These are phyloP conservation scores for Lasioglossum lativentre DNA, from an alignment of 2,888 invertebrate species.

Conservation along the genomic window DNA sequence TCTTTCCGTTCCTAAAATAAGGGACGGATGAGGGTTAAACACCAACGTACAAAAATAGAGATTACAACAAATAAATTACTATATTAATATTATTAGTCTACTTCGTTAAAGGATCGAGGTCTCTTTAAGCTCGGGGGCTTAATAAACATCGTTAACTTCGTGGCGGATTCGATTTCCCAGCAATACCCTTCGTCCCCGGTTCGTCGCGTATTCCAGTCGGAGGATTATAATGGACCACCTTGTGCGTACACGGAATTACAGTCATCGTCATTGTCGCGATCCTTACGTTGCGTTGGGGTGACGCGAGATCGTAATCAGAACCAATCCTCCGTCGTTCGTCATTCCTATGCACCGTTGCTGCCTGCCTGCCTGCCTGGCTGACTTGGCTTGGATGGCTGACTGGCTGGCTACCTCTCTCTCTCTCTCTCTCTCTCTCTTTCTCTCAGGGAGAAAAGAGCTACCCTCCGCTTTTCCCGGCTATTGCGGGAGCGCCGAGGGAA, in stretches of 20 bases:
- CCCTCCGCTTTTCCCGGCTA: slow-evolving; percentile 58
- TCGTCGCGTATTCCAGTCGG: slow-evolving; percentile 25
- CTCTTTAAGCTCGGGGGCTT: neutral
- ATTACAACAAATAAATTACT: neutral
- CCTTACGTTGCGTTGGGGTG: slow-evolving; percentile 54
- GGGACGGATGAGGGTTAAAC: no score
- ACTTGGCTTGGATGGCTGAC: slow-evolving; percentile 1
- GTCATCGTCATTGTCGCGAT: slow-evolving; percentile 56
- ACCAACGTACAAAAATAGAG: neutral
- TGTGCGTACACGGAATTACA: slow-evolving; percentile 62
- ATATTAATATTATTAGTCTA: neutral
- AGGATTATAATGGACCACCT: slow-evolving; percentile 68
- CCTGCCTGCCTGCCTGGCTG: slow-evolving; percentile 15
- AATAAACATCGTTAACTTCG: slow-evolving; percentile 21
- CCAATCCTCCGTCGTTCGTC: slow-evolving; percentile 72
- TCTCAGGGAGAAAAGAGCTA: slow-evolving; percentile 45
- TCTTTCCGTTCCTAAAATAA: no score
- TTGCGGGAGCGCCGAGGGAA: slow-evolving; percentile 69
- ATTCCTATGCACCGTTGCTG: slow-evolving; percentile 65
- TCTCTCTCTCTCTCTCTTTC: no score
- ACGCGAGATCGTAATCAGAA: slow-evolving; percentile 77
- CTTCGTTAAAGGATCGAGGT: no score
- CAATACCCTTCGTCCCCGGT: neutral
- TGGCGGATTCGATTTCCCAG: neutral
- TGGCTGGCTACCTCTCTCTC: slow-evolving; percentile 37